Percentiles rank a stretch among this genome's conserved stretches.
These are phyloP conservation scores for Neoascia interrupta DNA, from an alignment of 2,888 invertebrate species.

Conservation along the genomic window DNA sequence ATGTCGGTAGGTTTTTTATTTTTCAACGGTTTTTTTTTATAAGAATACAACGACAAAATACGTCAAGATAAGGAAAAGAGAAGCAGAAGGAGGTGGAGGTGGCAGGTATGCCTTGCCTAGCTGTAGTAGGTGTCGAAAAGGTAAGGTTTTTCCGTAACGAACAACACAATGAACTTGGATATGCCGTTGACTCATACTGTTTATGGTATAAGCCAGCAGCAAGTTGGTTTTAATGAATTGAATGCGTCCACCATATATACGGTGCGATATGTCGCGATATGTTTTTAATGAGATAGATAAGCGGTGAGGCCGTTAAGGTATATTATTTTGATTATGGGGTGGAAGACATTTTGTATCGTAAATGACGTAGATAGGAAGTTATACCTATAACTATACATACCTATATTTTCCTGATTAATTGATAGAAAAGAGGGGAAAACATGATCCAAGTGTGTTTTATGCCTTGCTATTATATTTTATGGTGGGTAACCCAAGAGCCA, in stretches of 20 bases:
- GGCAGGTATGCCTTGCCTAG: not conserved
- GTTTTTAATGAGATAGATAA: conserved; percentile 12
- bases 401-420: not conserved
- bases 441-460: not conserved
- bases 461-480: not conserved
- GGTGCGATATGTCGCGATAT: conserved; percentile 31
- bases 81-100: conserved; percentile 5
- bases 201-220: not conserved
- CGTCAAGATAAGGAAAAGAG: conserved; percentile 22
- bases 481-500: too few relatives aligned
- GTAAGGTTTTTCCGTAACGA: conserved; percentile 33
- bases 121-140: conserved; percentile 33
- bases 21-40: conserved; percentile 12
- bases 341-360: too few relatives aligned
- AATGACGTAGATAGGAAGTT: too few relatives aligned
- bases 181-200: conserved; percentile 33
- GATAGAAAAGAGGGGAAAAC: not conserved
- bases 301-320: too few relatives aligned
- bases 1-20: not conserved
- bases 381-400: too few relatives aligned
- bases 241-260: conserved; percentile 22
- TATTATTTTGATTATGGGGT: too few relatives aligned
- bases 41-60: not conserved
- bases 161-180: conserved; percentile 59
- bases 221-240: conserved; percentile 42